phyloP scores from a whole-genome alignment of 2,113 vertebrate species.

The Prochilodus magdalenae region DNA sequence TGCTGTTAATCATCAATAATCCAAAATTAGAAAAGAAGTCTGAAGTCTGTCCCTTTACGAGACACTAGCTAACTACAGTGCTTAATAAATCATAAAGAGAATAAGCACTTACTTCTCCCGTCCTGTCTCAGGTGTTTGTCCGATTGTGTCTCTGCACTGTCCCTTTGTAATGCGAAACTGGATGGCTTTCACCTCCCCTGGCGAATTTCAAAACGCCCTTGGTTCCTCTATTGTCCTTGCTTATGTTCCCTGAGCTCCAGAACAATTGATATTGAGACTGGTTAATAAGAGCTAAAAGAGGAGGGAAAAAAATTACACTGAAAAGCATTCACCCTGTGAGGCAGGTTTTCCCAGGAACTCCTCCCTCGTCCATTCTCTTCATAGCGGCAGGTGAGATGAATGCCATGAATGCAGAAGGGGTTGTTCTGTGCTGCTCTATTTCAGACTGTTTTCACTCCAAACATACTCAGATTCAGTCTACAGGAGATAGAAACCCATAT shows the following conservation, averaged over 20 bases:
- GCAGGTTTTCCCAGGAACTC: conserved; percentile 48
- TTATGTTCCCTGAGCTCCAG: conserved; percentile 66
- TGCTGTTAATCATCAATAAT: conserved; percentile 42
- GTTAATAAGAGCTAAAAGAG: conserved; percentile 36
- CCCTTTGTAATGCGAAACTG: conserved; percentile 58
- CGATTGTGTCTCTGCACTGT: conserved; percentile 35
- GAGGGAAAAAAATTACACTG: conserved; percentile 29
- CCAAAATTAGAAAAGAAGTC: conserved; percentile 62
- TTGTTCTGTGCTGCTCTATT: neutral
- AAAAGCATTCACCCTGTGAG: conserved; percentile 47
- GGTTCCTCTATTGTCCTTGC: conserved; percentile 62
- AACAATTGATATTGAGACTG: conserved; percentile 55
- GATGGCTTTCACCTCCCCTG: conserved; percentile 36
- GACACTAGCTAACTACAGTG: neutral
- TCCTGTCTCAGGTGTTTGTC: conserved; percentile 19
- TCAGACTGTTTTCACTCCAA: conserved; percentile 27
- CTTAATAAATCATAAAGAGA: neutral
- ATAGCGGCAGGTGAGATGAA: neutral
- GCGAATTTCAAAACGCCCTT: conserved; percentile 59
- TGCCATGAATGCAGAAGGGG: neutral
- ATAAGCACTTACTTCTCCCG: conserved; percentile 26
- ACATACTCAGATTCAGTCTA: neutral
- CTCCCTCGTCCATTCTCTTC: neutral
- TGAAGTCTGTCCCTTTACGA: neutral
- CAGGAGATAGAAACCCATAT: neutral